phyloP scores from a whole-genome alignment of 30 jellyfish, hydroid and myxozoan species.

The Aurelia aurita region DNA sequence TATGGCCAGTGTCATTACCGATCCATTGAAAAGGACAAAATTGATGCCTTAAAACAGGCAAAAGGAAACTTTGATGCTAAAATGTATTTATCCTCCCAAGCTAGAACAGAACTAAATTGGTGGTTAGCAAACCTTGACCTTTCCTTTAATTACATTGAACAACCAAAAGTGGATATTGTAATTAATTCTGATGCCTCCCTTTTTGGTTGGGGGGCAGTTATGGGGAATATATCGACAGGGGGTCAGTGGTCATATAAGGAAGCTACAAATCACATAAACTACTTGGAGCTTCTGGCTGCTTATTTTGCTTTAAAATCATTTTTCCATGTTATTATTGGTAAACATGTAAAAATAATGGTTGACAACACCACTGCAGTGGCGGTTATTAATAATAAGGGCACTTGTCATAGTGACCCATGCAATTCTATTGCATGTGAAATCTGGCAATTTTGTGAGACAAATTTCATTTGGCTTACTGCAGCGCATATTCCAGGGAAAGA shows the following conservation, averaged over 20 bases:
- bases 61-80: constrained; percentile 37
- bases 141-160: background rate
- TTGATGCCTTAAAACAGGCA: constrained; percentile 13
- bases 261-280: constrained; percentile 31
- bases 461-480: constrained; percentile 61
- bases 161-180: constrained; percentile 25
- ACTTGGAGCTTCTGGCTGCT: constrained; percentile 40
- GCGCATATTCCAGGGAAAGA: constrained; percentile 59
- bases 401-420: constrained; percentile 33
- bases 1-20: constrained; percentile 47
- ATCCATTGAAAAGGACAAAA: constrained; percentile 36
- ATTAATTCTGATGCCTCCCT: constrained; percentile 70
- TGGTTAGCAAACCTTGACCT: constrained; percentile 19
- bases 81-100: constrained; percentile 32
- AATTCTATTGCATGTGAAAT: constrained; percentile 28
- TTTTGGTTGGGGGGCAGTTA: constrained; percentile 69
- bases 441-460: constrained; percentile 52
- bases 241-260: constrained; percentile 51
- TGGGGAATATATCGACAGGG: constrained; percentile 56
- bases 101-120: constrained; percentile 40
- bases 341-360: constrained; percentile 52
- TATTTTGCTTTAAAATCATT: constrained; percentile 38
- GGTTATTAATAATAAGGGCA: constrained; percentile 64
- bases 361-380: constrained; percentile 65
- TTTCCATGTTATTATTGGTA: background rate